Evolutionary conservation across 2,797 vertebrate species (phyloP), one percentile per base, ranked within the genome.

Genomic region (Poecilia picta): DNA sequence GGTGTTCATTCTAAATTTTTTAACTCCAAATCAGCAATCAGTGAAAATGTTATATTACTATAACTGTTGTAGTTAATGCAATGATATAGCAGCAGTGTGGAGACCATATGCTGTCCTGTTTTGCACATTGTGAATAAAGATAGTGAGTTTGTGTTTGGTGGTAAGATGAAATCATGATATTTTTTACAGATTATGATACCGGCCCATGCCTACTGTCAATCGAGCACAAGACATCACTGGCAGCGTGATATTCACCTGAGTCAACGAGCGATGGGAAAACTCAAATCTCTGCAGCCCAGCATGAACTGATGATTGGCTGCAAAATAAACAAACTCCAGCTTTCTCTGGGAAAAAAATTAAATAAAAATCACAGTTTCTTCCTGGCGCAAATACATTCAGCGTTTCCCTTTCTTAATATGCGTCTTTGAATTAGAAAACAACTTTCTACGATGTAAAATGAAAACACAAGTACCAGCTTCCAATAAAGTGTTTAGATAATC

Each of bases 361-460:
- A 33, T 33, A 77, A 81, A 41, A 28, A 2, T 18, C 31, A 74
- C 74, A 76, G 75, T 87, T 59, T 80, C 81, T 64, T 73, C 36
- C 45, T 66, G 80, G 36, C 77, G 66, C 64, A 23, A 77, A 59
- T 59, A 78, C 45, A 81, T 36, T 76, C 36, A 83, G 5, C 31
- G 75, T 81, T 91, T 91, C 87, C 91, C 88, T 89, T 94, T 92
- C 93, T 91, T 80, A 77, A 70, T 28, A 81, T 74, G 85, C 55
- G 46, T 80, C 64, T 82, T 82, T 47, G 47, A 41, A 84, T 79
- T 33, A 75, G 11, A 80, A 82, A 89, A 73, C 55, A 16, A 4
- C 62, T 64, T 81, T 73, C 39, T 18, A 36, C 77, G 59, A 72
- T 83, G 70, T 45, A 79, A 78, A 86, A 64, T 43, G 79, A 84